Evolutionary conservation across 2,888 invertebrate species (phyloP).

Genomic region (Eupithecia tripunctaria): DNA sequence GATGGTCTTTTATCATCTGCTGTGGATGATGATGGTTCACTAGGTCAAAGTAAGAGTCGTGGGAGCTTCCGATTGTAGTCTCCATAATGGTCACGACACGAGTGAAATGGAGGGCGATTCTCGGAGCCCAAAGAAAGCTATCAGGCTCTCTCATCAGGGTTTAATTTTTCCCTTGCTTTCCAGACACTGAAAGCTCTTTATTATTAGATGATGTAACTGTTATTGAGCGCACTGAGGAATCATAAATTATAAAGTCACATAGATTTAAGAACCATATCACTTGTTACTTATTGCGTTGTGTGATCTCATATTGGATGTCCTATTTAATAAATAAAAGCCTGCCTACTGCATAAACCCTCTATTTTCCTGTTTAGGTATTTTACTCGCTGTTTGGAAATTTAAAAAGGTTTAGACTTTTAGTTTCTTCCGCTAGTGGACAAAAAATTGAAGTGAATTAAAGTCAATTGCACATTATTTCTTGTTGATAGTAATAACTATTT

Average conservation of each 20-base stretch:
- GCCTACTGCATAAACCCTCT: neutral
- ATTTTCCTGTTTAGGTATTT: neutral
- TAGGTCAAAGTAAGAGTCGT: conserved; percentile 48
- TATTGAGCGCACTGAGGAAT: too few species aligned
- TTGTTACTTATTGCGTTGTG: too few species aligned
- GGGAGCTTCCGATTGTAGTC: conserved; percentile 55
- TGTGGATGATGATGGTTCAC: conserved; percentile 2
- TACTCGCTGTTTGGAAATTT: neutral
- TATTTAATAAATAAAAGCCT: too few species aligned
- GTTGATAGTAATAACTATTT: too few species aligned
- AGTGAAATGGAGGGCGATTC: conserved; percentile 54
- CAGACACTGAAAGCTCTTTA: neutral
- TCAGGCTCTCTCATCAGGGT: conserved; percentile 24
- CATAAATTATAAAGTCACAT: too few species aligned
- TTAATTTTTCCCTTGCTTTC: neutral
- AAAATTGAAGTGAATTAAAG: too few species aligned
- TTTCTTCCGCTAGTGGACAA: too few species aligned
- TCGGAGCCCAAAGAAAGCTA: conserved; percentile 30
- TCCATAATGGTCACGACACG: conserved; percentile 51
- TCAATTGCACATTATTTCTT: too few species aligned
- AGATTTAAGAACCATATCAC: too few species aligned
- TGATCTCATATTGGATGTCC: too few species aligned
- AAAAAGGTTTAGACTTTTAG: neutral
- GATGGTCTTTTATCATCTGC: neutral
- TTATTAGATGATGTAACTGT: too few species aligned